A percentile compares a stretch with the other conserved stretches of the same genome.
These are phyloP conservation scores for Heliocidaris erythrogramma DNA, from an alignment of 35 echinoderm and acorn worm genomes.

Conservation along the genomic window DNA sequence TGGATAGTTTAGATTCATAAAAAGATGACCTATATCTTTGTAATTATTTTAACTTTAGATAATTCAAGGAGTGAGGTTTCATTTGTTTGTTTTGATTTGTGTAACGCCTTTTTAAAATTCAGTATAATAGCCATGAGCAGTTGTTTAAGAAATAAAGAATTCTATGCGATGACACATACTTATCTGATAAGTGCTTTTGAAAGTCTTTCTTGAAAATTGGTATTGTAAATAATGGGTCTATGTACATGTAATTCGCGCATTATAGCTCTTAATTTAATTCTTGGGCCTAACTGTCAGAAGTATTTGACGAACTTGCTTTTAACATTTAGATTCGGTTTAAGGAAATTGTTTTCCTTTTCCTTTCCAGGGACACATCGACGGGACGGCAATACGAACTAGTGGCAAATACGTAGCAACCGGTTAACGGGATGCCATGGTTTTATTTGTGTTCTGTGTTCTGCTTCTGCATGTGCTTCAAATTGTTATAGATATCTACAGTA, in stretches of 20 bases:
- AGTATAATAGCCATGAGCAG: too few relatives aligned
- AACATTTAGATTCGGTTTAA: neutral
- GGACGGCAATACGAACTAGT: neutral
- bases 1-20: too few relatives aligned
- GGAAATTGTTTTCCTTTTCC: neutral
- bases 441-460: too few relatives aligned
- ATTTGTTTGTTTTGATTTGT: too few relatives aligned
- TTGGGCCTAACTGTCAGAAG: neutral
- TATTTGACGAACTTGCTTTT: neutral
- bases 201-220: neutral
- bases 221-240: neutral
- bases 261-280: neutral
- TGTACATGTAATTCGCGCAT: neutral
- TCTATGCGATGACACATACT: neutral
- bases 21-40: too few relatives aligned
- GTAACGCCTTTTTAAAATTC: too few relatives aligned
- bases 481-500: too few relatives aligned
- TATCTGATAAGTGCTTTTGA: neutral
- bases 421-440: too few relatives aligned
- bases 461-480: too few relatives aligned
- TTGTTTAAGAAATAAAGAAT: too few relatives aligned
- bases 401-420: neutral
- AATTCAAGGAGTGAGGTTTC: too few relatives aligned
- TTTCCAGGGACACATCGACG: neutral
- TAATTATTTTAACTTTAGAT: too few relatives aligned